phyloP scores from a whole-genome alignment of 2,113 vertebrate genomes.

The Otus sunia region DNA sequence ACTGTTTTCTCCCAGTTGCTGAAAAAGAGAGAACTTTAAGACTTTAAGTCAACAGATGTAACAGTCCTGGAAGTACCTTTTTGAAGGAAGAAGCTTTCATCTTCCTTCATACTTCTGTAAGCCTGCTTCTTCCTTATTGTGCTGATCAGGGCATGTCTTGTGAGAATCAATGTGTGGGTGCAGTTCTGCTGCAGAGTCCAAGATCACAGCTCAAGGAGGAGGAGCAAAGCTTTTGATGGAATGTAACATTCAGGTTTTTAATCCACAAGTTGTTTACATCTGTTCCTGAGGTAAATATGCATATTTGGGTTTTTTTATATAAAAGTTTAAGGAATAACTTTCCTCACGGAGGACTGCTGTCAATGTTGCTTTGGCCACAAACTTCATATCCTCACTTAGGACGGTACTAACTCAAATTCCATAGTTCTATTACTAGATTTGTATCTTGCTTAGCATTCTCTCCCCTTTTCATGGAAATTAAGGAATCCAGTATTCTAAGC shows the following conservation, averaged over 20 bases:
- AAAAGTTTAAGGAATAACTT: neutral
- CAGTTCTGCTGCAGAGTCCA: neutral
- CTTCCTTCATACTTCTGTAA: neutral
- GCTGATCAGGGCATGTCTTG: neutral
- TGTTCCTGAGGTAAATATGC: neutral
- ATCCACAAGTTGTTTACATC: neutral
- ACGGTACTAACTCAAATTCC: neutral
- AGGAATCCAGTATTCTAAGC: neutral
- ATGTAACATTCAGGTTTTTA: neutral
- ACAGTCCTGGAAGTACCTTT: neutral
- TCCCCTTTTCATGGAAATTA: neutral
- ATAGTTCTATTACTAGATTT: neutral
- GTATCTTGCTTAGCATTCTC: neutral
- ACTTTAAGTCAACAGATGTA: neutral
- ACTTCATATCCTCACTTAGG: neutral
- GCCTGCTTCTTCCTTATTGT: neutral
- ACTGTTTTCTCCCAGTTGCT: neutral
- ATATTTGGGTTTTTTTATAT: neutral
- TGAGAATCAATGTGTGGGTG: neutral
- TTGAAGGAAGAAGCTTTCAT: neutral
- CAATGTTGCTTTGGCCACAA: neutral
- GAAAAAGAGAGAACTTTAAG: neutral
- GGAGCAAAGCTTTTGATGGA: neutral
- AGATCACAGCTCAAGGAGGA: neutral
- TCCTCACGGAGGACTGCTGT: neutral